Evolutionary conservation across 2,113 vertebrate species (phyloP), one percentile per base, ranked within the genome.

Genomic region (Phalacrocorax brasilianus): DNA sequence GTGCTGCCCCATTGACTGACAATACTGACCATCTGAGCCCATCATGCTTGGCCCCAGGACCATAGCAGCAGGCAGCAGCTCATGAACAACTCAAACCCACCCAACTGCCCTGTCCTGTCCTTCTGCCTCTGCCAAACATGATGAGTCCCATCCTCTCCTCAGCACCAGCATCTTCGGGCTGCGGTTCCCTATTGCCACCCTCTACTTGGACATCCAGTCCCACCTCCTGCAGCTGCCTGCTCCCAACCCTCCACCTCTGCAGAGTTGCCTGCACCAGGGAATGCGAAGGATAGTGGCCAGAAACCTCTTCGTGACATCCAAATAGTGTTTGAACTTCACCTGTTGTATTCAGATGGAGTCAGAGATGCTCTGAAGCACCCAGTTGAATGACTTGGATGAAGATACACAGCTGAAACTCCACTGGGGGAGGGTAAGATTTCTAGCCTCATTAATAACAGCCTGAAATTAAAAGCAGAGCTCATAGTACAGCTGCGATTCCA

Each of bases 401-500:
- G 74, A 94, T 33, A 90, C 40, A 61, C 3, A 4, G 53, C 1
- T 33, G 13, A 96, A 95, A 75, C 49, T 66, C 8, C 0, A 2
- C 35, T 33, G 19, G 74, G 59, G 80, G 66, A 86, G 30, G 86
- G 66, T 52, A 94, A 94, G 76, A 56, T 78, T 92, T 93, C 83
- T 70, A 89, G 84, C 86, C 62, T 95, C 74, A 87, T 92, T 95
- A 93, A 88, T 93, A 96, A 91, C 70, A 92, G 92, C 56, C 96
- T 89, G 80, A 95, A 96, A 97, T 95, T 85, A 97, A 95, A 95
- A 97, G 89, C 97, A 97, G 96, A 96, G 81, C 71, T 88, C 92
- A 88, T 79, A 96, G 68, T 80, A 90, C 91, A 90, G 91, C 85
- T 95, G 95, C 33, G 65, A 75, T 83, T 95, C 85, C 78, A 97